Conservation (phyloP, 2,888 invertebrate species). For the Pachydiplax longipennis region DNA sequence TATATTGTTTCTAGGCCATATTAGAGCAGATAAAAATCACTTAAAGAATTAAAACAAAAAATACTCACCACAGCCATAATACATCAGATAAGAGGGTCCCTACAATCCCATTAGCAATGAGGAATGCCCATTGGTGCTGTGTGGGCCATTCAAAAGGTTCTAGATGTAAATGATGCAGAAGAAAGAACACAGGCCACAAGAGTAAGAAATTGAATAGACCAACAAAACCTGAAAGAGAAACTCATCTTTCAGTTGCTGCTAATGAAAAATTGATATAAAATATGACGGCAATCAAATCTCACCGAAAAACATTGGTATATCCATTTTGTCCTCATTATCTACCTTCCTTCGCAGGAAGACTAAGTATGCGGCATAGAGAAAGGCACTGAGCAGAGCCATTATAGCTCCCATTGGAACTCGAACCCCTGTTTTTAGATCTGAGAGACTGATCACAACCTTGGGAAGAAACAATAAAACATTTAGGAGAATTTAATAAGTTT, state of each 20-base stretch:
- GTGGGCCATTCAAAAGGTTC: slow-evolving; percentile 89
- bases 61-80: slow-evolving; percentile 85
- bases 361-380: slow-evolving; percentile 90
- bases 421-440: slow-evolving; percentile 11
- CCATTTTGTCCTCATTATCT: slow-evolving; percentile 91
- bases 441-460: slow-evolving; percentile 32
- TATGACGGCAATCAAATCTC: slow-evolving; percentile 54
- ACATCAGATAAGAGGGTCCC: slow-evolving; percentile 92
- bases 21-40: too few species aligned
- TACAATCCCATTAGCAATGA: slow-evolving; percentile 85
- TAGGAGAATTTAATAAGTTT: neutral
- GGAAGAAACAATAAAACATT: neutral
- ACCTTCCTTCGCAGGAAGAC: slow-evolving; percentile 86
- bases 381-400: slow-evolving; percentile 83
- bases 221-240: slow-evolving; percentile 77
- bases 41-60: neutral
- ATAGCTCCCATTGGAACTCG: slow-evolving; percentile 79
- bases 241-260: slow-evolving; percentile 10
- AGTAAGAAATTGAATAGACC: slow-evolving; percentile 89
- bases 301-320: slow-evolving; percentile 96
- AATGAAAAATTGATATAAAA: slow-evolving; percentile 29
- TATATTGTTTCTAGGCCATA: too few species aligned
- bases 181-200: slow-evolving; percentile 89
- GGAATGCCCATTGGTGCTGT: slow-evolving; percentile 77
- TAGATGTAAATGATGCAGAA: slow-evolving; percentile 74